Evolutionary conservation across 64 coral and sea anemone genomes (phyloP), one percentile per base, ranked within the genome.

Genomic region (Montipora sp.): DNA sequence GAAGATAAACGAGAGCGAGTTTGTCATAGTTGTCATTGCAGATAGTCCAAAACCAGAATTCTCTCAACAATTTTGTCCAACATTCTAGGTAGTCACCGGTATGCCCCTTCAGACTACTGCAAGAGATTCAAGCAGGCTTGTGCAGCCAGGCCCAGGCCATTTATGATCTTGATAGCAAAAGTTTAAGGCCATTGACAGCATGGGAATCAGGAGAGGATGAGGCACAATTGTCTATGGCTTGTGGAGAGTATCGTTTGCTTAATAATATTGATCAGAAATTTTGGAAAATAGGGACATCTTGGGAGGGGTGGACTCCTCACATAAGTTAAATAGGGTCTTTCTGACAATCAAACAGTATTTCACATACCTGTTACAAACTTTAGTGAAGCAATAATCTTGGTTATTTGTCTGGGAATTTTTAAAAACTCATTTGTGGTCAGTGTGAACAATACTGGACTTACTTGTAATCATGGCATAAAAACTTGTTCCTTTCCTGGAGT

Each of bases 201-300:
- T 69, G 66, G 66, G 66, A 69, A 69, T 69, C 66, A 69, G 66
- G 66, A 69, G 66, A 69, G 66, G 66, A 69, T 69, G 66, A 69
- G 66, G 66, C 66, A 69, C 66, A 69, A 69, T 69, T 69, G 15
- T 69, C 66, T 69, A 69, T 69, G 66, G 7, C 66, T 69, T 69
- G 66, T 69, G 66, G 1, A 69, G 66, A 69, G 66, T 69, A 69
- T 69, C 66, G 4, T 69, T 69, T 69, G 7, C 7, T 69, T 69
- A 14, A 69, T 69, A 69, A 69, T 69, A 36, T 36, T 69, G 66
- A 69, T 69, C 66, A 69, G 1, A 5, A 69, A 69, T 69, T 11
- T 18, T 8, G 13, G 66, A 69, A 69, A 14, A 69, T 8, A 69
- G 13, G 66, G 59, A 63, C 59, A 63, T 16, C 59, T 63, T 63